Percentiles rank a stretch among this genome's conserved stretches.
Conservation (phyloP, 2,113 vertebrate genomes). For the Malurus cyaneus region DNA sequence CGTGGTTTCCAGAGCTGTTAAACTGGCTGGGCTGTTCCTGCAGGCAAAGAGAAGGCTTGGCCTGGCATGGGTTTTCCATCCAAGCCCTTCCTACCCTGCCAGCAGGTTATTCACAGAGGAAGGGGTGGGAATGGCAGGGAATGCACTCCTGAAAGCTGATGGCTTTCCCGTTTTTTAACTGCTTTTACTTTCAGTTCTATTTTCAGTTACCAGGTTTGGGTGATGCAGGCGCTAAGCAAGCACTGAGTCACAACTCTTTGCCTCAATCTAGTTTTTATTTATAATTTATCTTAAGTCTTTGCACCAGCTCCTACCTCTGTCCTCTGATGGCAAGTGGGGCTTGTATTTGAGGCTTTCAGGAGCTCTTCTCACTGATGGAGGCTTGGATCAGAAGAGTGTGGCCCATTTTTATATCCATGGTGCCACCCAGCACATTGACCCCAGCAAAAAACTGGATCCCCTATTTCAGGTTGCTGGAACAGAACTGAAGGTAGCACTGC, state of each 20-base stretch:
- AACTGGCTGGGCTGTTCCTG: not conserved
- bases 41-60: not conserved
- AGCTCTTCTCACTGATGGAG: rapidly evolving
- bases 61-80: rapidly evolving
- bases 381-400: not conserved
- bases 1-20: not conserved
- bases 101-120: not conserved
- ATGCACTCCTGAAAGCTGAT: not conserved
- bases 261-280: not conserved
- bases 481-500: not conserved
- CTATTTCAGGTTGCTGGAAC: not conserved
- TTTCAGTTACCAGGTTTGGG: not conserved
- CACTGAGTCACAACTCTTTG: not conserved
- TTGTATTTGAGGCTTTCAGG: not conserved
- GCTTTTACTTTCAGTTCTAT: not conserved
- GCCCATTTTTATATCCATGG: not conserved
- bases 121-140: not conserved
- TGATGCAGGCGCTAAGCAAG: rapidly evolving
- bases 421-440: not conserved
- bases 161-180: not conserved
- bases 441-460: not conserved
- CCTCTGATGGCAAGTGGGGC: rapidly evolving
- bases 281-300: not conserved
- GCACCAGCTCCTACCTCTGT: not conserved
- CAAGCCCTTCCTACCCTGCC: not conserved